Base-by-base conservation (phyloP, 2,113 vertebrate species). In the Perccottus glenii region DNA sequence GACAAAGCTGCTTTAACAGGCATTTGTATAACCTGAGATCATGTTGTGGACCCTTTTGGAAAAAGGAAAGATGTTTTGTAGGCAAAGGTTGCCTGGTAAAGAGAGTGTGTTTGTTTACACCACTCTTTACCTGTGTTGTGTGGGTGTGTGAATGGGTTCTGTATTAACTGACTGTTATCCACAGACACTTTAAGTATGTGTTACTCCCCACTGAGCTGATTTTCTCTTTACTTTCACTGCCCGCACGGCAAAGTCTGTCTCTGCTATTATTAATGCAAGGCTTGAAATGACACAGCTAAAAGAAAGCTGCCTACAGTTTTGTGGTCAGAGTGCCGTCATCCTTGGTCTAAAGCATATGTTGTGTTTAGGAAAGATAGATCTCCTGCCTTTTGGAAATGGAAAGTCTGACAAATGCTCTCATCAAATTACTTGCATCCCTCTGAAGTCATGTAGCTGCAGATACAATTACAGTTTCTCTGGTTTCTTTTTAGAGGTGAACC, bases 341-440 rank as follows among this genome's bases (percentile, higher is more conserved):
- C 52, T 44, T 7, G 49, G 53, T 60, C 70, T 43, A 62, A 71
- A 69, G 44, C 11, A 35, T 50, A 59, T 64, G 32, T 32, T 66
- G 11, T 27, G 9, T 52, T 11, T 50, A 1, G 57, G 19, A 64
- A 77, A 60, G 10, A 60, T 45, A 14, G 27, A 47, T 63, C 40
- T 57, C 64, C 44, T 16, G 35, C 55, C n/a, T 55, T 77, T 71
- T 46, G 52, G 59, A 78, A 82, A 71, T 75, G 77, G 79, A 89
- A 85, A 89, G 71, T 79, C 79, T 81, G 73, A 86, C 74, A 78
- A 75, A 78, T 12, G 40, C 67, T 64, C 49, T 71, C 75, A 67
- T 78, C 19, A 27, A 65, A 76, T 74, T 80, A 59, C 68, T 72
- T 59, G 2, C 75, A 63, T 48, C 64, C 46, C 38, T n/a, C 50